Conservation (phyloP, 2,888 invertebrate genomes). For the Lepidochrysops patricia region DNA sequence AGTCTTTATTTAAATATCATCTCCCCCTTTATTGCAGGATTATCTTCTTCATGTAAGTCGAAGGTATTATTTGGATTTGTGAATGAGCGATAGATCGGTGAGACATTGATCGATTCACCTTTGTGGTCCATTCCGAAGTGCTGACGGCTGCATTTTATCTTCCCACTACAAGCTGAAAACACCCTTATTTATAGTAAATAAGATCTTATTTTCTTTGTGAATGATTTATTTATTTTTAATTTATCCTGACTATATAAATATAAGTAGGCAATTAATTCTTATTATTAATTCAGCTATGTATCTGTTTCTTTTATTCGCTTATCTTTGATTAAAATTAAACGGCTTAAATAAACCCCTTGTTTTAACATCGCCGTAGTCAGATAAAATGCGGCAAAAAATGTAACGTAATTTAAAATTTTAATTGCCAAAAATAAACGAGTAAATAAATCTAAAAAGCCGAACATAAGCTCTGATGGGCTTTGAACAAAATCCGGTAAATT, state of each 20-base stretch:
- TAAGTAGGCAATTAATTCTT: too few relatives aligned
- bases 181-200: background rate
- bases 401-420: slow-evolving; percentile 3
- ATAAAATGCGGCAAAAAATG: background rate
- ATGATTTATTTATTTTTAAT: too few relatives aligned
- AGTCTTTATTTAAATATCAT: background rate
- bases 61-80: slow-evolving; percentile 26
- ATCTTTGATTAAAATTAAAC: background rate
- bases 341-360: too few relatives aligned
- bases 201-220: background rate
- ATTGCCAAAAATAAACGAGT: background rate
- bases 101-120: slow-evolving; percentile 54
- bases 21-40: background rate
- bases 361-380: too few relatives aligned
- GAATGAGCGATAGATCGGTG: slow-evolving; percentile 35
- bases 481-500: slow-evolving; percentile 44
- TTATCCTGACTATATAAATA: too few relatives aligned
- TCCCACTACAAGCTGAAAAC: slow-evolving; percentile 13
- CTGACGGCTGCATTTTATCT: slow-evolving; percentile 24
- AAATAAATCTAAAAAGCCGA: slow-evolving; percentile 22
- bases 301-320: too few relatives aligned
- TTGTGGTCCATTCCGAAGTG: slow-evolving; percentile 25
- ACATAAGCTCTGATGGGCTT: slow-evolving; percentile 34
- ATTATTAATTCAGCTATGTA: too few relatives aligned
- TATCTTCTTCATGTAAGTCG: background rate